Evolutionary conservation across 2,113 vertebrate species (phyloP).

Genomic region (Nesoenas mayeri): DNA sequence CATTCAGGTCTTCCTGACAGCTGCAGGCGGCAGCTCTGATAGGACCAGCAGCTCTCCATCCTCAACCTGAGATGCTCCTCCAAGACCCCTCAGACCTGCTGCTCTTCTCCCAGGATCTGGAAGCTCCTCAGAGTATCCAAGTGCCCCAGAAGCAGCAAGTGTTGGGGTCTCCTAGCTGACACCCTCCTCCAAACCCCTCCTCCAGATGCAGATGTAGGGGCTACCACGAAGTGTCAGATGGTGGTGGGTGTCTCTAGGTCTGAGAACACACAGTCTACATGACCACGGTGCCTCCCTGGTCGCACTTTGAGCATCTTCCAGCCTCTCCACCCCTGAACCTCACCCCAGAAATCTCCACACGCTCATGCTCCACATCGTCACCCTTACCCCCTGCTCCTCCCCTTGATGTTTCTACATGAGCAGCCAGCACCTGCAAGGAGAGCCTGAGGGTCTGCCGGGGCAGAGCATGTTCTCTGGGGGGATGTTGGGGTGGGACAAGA

Average conservation of each 20-base stretch:
- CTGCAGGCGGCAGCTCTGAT: not conserved
- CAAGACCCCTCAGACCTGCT: not conserved
- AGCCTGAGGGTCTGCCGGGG: not conserved
- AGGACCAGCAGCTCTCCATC: not conserved
- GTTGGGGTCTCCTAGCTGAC: not conserved
- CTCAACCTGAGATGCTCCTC: not conserved
- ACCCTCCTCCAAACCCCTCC: not conserved
- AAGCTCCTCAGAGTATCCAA: not conserved
- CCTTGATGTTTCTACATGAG: not conserved
- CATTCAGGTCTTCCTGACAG: not conserved
- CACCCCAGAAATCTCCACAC: no score
- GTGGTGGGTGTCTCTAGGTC: not conserved
- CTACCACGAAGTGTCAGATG: not conserved
- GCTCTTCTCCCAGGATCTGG: not conserved
- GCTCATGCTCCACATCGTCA: not conserved
- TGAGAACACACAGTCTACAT: not conserved
- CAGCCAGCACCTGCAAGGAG: not conserved
- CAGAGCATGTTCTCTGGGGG: no score
- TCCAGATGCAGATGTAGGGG: not conserved
- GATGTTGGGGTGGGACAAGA: not conserved
- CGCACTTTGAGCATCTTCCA: not conserved
- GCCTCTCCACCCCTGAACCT: not conserved
- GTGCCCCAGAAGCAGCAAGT: not conserved
- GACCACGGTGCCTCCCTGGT: not conserved
- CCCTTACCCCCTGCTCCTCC: not conserved